A percentile compares a stretch with the other conserved stretches of the same genome.
phyloP scores from a whole-genome alignment of 2,797 vertebrate species.

The Aplochiton taeniatus region DNA sequence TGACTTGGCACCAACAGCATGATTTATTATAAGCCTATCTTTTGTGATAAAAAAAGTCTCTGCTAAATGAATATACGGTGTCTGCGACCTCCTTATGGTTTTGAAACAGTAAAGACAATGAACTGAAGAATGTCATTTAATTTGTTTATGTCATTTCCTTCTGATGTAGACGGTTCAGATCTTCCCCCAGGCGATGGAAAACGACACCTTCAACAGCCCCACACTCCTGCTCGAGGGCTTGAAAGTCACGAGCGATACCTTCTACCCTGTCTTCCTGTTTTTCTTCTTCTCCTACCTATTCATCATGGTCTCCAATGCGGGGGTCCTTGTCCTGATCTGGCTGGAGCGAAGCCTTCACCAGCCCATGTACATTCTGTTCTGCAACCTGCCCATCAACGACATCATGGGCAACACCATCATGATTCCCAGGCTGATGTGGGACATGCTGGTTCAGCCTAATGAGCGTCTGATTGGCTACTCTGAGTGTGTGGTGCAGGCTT shows the following conservation, averaged over 20 bases:
- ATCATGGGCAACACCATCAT: slow-evolving; percentile 66
- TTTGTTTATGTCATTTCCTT: too few relatives aligned
- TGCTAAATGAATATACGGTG: too few relatives aligned
- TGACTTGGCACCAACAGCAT: too few relatives aligned
- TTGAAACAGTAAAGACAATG: too few relatives aligned
- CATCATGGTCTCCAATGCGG: slow-evolving; percentile 31
- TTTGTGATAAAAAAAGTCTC: too few relatives aligned
- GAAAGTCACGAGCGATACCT: slow-evolving; percentile 18
- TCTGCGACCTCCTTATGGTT: too few relatives aligned
- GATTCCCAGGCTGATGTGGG: slow-evolving; percentile 58
- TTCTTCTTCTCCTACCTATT: slow-evolving; percentile 32
- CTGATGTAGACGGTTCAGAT: too few relatives aligned
- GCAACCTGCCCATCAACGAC: slow-evolving; percentile 64
- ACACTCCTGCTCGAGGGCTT: slow-evolving; percentile 27
- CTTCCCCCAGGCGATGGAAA: too few relatives aligned
- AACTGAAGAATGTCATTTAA: too few relatives aligned
- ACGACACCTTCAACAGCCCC: slow-evolving; percentile 18
- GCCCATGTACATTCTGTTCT: slow-evolving; percentile 73
- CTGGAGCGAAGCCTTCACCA: slow-evolving; percentile 60
- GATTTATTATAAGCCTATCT: too few relatives aligned
- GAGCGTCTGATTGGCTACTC: slow-evolving; percentile 68
- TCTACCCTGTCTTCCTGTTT: slow-evolving; percentile 29
- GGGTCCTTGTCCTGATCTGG: slow-evolving; percentile 32
- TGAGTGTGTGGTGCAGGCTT: slow-evolving; percentile 73
- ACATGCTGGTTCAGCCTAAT: slow-evolving; percentile 61